Conservation (phyloP, 2,888 invertebrate genomes). For the Tethea ocularis region DNA sequence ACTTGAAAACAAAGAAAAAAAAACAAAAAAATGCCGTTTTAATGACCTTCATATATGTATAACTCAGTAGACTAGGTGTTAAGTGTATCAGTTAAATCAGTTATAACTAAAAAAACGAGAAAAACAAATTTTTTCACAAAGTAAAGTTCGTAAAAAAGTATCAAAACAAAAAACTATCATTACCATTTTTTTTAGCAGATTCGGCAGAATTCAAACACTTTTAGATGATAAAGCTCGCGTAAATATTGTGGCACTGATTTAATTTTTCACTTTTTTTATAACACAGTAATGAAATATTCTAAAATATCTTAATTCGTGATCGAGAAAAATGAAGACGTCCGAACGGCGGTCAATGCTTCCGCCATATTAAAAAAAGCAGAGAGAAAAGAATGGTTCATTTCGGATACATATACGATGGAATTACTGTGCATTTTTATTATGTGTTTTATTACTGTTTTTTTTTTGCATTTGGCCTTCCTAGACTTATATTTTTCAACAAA, state of each 20-base stretch:
- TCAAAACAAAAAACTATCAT: constrained; percentile 85
- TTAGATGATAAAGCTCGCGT: constrained; percentile 23
- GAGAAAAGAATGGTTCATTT: constrained; percentile 60
- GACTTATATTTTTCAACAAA: background rate
- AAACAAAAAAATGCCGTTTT: constrained; percentile 55
- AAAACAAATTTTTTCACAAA: constrained; percentile 65
- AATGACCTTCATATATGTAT: constrained; percentile 26
- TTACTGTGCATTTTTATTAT: background rate
- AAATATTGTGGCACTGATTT: constrained; percentile 37
- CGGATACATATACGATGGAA: constrained; percentile 40
- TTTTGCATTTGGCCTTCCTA: background rate
- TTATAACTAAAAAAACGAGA: constrained; percentile 39
- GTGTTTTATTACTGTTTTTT: background rate
- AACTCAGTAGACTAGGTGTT: constrained; percentile 17
- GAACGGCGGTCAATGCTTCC: constrained; percentile 80
- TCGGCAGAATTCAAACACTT: constrained; percentile 37
- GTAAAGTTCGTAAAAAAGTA: constrained; percentile 81
- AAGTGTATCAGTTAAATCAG: constrained; percentile 26
- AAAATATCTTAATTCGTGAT: constrained; percentile 56
- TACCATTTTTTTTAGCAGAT: constrained; percentile 79
- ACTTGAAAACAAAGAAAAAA: constrained; percentile 81
- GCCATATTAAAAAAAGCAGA: constrained; percentile 81
- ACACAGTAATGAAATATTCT: constrained; percentile 53
- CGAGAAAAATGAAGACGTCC: constrained; percentile 69
- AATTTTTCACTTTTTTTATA: constrained; percentile 49